A percentile compares a stretch with the other conserved stretches of the same genome.
phyloP scores from a whole-genome alignment of 2,113 vertebrate genomes.

The Sphaerodactylus townsendi region DNA sequence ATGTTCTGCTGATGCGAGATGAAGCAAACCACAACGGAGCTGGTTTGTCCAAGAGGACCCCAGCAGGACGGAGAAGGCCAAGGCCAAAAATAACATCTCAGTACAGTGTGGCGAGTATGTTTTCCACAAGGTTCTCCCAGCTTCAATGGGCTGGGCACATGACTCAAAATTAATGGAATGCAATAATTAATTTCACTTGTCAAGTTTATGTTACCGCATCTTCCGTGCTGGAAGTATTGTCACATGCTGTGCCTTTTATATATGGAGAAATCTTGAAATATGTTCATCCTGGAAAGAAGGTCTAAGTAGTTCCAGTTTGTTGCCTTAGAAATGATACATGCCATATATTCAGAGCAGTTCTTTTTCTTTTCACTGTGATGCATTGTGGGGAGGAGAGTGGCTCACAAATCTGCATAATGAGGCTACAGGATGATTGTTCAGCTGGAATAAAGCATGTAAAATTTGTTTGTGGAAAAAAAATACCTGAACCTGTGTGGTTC shows the following conservation, averaged over 20 bases:
- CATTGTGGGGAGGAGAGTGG: no score
- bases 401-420: neutral
- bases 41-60: constrained; percentile 33
- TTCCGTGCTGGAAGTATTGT: constrained; percentile 59
- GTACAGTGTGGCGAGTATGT: constrained; percentile 65
- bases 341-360: constrained; percentile 11
- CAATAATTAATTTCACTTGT: constrained; percentile 72
- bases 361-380: neutral
- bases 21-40: neutral
- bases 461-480: neutral
- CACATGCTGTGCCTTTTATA: constrained; percentile 35
- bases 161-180: constrained; percentile 75
- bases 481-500: no score
- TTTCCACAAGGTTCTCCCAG: constrained; percentile 66
- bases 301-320: constrained; percentile 27
- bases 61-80: constrained; percentile 51
- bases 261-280: constrained; percentile 53
- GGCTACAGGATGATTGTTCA: neutral
- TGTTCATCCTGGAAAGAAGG: constrained; percentile 34
- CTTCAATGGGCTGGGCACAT: constrained; percentile 67
- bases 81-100: constrained; percentile 68
- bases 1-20: constrained; percentile 43
- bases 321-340: constrained; percentile 13
- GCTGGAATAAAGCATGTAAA: neutral
- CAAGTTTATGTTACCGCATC: constrained; percentile 65